Conservation (phyloP, 2,113 vertebrate species). For the Aldabrachelys gigantea region DNA sequence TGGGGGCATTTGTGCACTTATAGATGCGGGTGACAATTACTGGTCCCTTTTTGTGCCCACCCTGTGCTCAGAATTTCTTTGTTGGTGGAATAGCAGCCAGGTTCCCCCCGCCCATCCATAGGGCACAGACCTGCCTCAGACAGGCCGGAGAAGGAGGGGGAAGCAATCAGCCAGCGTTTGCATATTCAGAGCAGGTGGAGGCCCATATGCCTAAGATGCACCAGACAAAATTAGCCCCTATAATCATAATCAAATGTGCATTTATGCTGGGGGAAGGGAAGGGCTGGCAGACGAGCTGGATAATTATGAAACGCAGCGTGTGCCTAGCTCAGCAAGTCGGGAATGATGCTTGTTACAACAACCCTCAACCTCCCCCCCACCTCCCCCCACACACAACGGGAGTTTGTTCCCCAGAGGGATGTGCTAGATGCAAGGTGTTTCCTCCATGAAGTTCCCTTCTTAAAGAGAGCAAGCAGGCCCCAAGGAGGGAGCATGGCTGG, state of each 20-base stretch:
- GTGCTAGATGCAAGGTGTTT: neutral
- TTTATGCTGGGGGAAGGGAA: slow-evolving; percentile 40
- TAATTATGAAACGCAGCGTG: slow-evolving; percentile 61
- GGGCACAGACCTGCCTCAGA: slow-evolving; percentile 13
- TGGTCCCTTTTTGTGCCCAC: slow-evolving; percentile 41
- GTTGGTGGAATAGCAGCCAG: slow-evolving; percentile 45
- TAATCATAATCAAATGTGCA: slow-evolving; percentile 55
- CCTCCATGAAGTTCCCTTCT: fast-evolving
- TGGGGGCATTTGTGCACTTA: neutral
- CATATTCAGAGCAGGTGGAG: slow-evolving; percentile 81
- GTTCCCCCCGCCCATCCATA: slow-evolving; percentile 18
- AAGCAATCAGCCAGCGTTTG: slow-evolving; percentile 73
- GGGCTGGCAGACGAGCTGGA: slow-evolving; percentile 42
- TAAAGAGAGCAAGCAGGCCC: fast-evolving
- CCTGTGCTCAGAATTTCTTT: slow-evolving; percentile 41
- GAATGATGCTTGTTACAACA: neutral
- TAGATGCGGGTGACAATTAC: neutral
- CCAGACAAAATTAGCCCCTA: slow-evolving; percentile 66
- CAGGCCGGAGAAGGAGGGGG: slow-evolving; percentile 11
- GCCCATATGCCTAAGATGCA: slow-evolving; percentile 76
- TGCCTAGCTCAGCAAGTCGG: slow-evolving; percentile 43
- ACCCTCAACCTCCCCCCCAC: neutral
- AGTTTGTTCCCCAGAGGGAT: neutral
- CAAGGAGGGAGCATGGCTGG: fast-evolving
- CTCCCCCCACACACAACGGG: neutral